Percentiles rank a stretch among this genome's conserved stretches.
phyloP scores from a whole-genome alignment of 2,888 invertebrate species.

The Plemyria rubiginata region DNA sequence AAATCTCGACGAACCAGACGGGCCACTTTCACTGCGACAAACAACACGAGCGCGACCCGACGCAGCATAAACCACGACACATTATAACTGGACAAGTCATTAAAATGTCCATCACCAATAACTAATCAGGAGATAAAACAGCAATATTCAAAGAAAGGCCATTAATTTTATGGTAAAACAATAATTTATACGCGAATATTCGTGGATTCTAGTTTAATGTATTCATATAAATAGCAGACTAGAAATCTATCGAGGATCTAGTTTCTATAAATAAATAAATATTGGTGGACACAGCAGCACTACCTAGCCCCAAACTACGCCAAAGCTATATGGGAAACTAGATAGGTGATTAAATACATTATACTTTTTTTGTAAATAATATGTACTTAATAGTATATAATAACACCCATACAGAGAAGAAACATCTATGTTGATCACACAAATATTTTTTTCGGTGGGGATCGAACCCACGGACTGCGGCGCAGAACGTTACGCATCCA shows the following conservation, averaged over 20 bases:
- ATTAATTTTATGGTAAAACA: constrained; percentile 5
- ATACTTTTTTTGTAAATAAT: no score
- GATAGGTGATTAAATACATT: no score
- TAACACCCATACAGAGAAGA: no score
- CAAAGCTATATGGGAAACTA: no score
- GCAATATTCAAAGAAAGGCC: constrained; percentile 6
- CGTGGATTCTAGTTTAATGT: not conserved
- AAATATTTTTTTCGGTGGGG: no score
- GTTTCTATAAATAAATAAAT: not conserved
- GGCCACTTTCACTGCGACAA: constrained; percentile 40
- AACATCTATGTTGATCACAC: no score
- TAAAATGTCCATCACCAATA: constrained; percentile 10
- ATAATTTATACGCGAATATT: constrained; percentile 3
- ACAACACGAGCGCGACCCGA: constrained; percentile 3
- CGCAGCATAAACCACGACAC: constrained; percentile 37
- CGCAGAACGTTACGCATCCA: no score
- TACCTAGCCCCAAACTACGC: no score
- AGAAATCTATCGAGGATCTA: constrained; percentile 11
- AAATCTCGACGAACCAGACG: constrained; percentile 32
- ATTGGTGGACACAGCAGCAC: no score
- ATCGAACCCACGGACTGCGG: no score
- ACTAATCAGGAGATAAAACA: constrained; percentile 5
- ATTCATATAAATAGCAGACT: constrained; percentile 2
- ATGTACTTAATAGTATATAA: no score
- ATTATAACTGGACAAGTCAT: constrained; percentile 11